Conservation (phyloP, 2,113 vertebrate species). For the Heterotilapia buettikoferi region DNA sequence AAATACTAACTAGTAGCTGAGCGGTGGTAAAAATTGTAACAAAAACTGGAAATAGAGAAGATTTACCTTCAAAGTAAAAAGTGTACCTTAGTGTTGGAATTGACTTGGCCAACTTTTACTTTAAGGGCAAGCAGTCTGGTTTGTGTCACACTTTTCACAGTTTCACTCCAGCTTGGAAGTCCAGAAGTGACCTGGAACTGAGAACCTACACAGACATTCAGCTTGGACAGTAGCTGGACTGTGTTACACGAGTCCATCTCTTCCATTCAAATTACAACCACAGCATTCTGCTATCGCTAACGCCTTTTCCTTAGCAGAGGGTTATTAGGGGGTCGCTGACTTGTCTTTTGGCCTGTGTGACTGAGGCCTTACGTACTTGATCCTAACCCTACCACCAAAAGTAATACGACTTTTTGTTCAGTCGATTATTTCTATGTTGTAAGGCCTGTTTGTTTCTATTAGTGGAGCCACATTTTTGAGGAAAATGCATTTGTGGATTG, state of each 20-base stretch:
- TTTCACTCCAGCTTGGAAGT: background rate
- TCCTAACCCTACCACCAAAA: background rate
- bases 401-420: background rate
- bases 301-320: background rate
- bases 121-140: background rate
- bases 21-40: background rate
- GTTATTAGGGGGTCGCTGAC: background rate
- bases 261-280: background rate
- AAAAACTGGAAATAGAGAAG: background rate
- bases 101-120: background rate
- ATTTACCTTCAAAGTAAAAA: background rate
- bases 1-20: background rate
- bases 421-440: rapidly evolving
- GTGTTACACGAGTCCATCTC: background rate
- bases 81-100: background rate
- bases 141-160: background rate
- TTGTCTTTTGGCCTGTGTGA: background rate
- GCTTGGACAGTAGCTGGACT: background rate
- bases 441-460: background rate
- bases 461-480: background rate
- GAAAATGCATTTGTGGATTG: background rate
- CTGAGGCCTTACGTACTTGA: background rate
- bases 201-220: background rate
- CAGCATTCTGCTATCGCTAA: background rate
- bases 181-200: background rate